Evolutionary conservation across 2,888 invertebrate genomes (phyloP), one percentile per base, ranked within the genome.

Genomic region (Eueremaeus valkanovi): DNA sequence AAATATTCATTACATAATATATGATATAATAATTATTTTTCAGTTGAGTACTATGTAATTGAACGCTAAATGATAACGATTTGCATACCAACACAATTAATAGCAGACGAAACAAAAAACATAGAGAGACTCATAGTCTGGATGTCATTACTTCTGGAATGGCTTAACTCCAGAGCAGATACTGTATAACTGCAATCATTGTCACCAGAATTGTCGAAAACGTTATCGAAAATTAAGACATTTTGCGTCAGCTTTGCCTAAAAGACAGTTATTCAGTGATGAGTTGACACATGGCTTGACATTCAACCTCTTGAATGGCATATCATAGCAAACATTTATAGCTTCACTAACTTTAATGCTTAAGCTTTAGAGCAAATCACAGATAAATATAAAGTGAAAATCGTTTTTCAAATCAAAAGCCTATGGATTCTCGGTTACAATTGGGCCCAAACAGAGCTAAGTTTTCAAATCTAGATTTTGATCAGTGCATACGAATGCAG

Each of bases 81-180:
- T 63, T 63, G 63, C 63, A 63, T 63, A 63, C 31, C 63, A 63
- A 31, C 13, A 63, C 63, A 63, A 63, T 63, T 63, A 63, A 63
- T 63, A 24, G 58, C 6, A 18, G 6, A 5, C 18, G 6, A 5
- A 40, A 49, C 18, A 18, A 8, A 11, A 8, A 18, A 5, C 16
- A 49, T n/a, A 18, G 6, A 55, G 1, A 55, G 55, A 55, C 55
- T 55, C 16, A 45, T 45, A 16, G 45, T 45, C 45, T 45, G 18
- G 45, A 18, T 55, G 55, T 55, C 55, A 55, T 55, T 24, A 55
- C 55, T 45, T 11, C 40, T 40, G 40, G 40, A 49, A n/a, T n/a
- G n/a, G n/a, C n/a, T n/a, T n/a, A n/a, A n/a, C n/a, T 49, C n/a
- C 49, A 49, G 3, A 49, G 18, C 49, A 36, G 36, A 36, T 8